Evolutionary conservation across 2,888 invertebrate genomes (phyloP), one percentile per base, ranked within the genome.

Genomic region (Rugalucina vietnamica): DNA sequence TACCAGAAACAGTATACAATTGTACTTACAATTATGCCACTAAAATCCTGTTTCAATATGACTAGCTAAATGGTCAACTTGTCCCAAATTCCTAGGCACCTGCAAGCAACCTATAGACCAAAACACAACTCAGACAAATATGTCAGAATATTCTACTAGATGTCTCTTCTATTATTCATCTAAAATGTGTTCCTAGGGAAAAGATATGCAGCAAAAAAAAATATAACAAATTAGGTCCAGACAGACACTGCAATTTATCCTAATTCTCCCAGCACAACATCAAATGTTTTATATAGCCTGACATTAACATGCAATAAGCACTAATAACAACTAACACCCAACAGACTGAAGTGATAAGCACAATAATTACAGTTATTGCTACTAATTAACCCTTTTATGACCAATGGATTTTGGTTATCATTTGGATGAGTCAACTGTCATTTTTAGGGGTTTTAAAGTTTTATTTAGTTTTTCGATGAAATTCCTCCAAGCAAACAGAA

Each of bases 181-280:
- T 43, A 43, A n/a, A 43, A 43, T 43, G 43, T 43, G 43, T 27
- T 54, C n/a, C 54, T n/a, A 18, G 54, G n/a, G 54, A 54, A 54
- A n/a, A 54, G 54, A 54, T 54, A 54, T 54, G 54, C 54, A 54
- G 54, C 54, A 10, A 10, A 54, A 10, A 10, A 54, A 24, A 43
- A 27, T 60, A 60, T 60, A 27, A 60, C 29, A 60, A 60, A 60
- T 60, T 60, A 29, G 60, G 60, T 60, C 60, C 60, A 60, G 60
- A 60, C 60, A 60, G 60, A 60, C 60, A 27, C 12, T 60, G 60
- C 60, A 60, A 60, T 60, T 60, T 60, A 60, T 60, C 24, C 60
- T 60, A 60, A 27, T 60, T 27, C 29, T 27, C 29, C 14, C 60
- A 5, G n/a, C 24, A 29, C 60, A 10, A 60, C 60, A 60, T 60